Percentiles rank a stretch among this genome's conserved stretches.
Evolutionary conservation across 1,140 invertebrate species (phyloP).

Genomic region (Ganaspis sp.): DNA sequence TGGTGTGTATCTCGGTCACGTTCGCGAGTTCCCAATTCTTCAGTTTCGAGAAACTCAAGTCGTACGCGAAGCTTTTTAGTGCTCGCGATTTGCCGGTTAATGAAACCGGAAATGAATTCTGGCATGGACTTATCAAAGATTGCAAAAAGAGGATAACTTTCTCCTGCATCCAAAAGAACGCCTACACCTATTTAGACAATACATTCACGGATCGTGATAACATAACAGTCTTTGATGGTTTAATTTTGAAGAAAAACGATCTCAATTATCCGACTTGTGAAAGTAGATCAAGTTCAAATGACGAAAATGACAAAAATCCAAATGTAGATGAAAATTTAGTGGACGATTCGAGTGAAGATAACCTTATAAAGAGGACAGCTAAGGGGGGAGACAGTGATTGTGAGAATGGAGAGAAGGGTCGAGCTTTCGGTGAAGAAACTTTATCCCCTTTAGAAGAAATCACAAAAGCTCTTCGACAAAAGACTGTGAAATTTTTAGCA

Average conservation of each 20-base stretch:
- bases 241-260: slow-evolving; percentile 83
- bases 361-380: slow-evolving; percentile 47
- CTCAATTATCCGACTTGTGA: slow-evolving; percentile 77
- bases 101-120: slow-evolving; percentile 81
- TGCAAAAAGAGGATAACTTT: slow-evolving; percentile 81
- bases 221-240: slow-evolving; percentile 81
- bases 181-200: slow-evolving; percentile 82
- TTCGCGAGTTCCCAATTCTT: slow-evolving; percentile 54
- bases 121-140: slow-evolving; percentile 83
- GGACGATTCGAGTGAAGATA: slow-evolving; percentile 48
- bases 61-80: slow-evolving; percentile 58
- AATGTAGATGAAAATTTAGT: slow-evolving; percentile 68
- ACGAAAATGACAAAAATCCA: neutral
- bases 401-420: slow-evolving; percentile 57
- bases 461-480: slow-evolving; percentile 81
- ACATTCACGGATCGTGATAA: slow-evolving; percentile 81
- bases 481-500: slow-evolving; percentile 83
- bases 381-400: slow-evolving; percentile 45
- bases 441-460: slow-evolving; percentile 83
- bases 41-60: slow-evolving; percentile 59
- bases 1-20: slow-evolving; percentile 50
- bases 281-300: slow-evolving; percentile 58
- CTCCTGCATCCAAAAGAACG: slow-evolving; percentile 86
- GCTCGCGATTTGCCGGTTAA: slow-evolving; percentile 54
- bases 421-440: slow-evolving; percentile 66